A percentile compares a stretch with the other conserved stretches of the same genome.
These are phyloP conservation scores for Callionymus lyra DNA, from an alignment of 2,113 vertebrate species.

Conservation along the genomic window DNA sequence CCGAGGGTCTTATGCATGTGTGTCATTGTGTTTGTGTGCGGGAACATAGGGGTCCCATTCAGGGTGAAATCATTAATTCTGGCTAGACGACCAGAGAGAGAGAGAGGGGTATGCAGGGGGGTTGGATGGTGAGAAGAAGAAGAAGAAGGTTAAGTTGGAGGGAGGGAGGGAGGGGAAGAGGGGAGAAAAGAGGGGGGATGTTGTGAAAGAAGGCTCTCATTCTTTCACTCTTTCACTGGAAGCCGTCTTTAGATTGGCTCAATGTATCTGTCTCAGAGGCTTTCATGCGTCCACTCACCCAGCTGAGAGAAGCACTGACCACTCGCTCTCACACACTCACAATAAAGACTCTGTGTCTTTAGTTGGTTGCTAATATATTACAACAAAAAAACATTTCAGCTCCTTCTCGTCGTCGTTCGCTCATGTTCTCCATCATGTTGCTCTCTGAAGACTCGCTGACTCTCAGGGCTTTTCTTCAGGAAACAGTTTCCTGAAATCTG, in stretches of 20 bases:
- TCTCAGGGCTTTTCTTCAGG: constrained; percentile 5
- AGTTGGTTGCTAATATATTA: too few species aligned
- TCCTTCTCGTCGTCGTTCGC: too few species aligned
- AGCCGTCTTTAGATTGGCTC: constrained; percentile 50
- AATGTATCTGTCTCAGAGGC: constrained; percentile 55
- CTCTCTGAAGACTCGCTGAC: too few species aligned
- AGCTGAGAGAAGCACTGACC: constrained; percentile 30
- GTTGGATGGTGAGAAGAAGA: constrained; percentile 28
- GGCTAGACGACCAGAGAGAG: constrained; percentile 29
- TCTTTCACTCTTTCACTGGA: constrained; percentile 47
- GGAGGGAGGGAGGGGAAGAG: neutral
- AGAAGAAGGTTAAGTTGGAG: constrained; percentile 27
- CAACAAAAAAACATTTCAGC: too few species aligned
- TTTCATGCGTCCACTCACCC: constrained; percentile 58
- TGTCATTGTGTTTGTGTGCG: constrained; percentile 14
- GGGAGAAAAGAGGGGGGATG: neutral
- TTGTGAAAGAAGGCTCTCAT: constrained; percentile 50
- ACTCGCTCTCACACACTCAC: constrained; percentile 9
- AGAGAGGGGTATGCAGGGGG: constrained; percentile 18
- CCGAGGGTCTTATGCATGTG: constrained; percentile 20
- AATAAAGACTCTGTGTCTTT: neutral
- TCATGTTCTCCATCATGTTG: too few species aligned
- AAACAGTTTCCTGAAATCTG: constrained; percentile 37
- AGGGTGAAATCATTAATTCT: constrained; percentile 53
- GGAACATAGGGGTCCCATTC: constrained; percentile 45